phyloP scores from a whole-genome alignment of 2,113 vertebrate genomes.

The Siphamia tubifer region DNA sequence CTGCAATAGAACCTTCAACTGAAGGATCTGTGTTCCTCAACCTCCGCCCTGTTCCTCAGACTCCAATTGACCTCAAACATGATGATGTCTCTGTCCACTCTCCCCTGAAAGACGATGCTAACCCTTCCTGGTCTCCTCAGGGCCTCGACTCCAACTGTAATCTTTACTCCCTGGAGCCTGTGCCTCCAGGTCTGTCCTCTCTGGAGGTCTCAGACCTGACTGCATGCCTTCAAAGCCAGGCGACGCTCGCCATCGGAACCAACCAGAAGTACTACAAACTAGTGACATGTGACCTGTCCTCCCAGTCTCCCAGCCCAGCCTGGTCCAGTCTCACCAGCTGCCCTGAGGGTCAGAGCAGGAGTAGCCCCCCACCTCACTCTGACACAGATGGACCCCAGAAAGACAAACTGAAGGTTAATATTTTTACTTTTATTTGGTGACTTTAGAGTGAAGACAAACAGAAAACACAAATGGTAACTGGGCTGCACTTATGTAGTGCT shows the following conservation, averaged over 20 bases:
- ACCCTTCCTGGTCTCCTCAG: constrained; percentile 78
- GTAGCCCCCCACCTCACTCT: constrained; percentile 79
- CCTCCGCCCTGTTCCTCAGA: constrained; percentile 85
- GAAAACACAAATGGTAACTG: too few species aligned
- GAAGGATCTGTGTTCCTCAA: constrained; percentile 89
- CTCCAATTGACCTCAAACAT: constrained; percentile 62
- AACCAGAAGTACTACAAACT: constrained; percentile 98
- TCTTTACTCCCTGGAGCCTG: constrained; percentile 83
- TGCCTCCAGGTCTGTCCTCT: constrained; percentile 73
- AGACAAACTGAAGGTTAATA: constrained; percentile 44
- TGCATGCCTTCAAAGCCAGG: constrained; percentile 89
- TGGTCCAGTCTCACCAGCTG: constrained; percentile 89
- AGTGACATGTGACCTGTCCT: constrained; percentile 93
- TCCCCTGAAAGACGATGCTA: constrained; percentile 44
- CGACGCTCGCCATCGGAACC: constrained; percentile 83
- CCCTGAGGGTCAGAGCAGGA: constrained; percentile 83
- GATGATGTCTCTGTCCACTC: constrained; percentile 47
- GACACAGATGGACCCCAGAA: constrained; percentile 56
- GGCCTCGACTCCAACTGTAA: constrained; percentile 92
- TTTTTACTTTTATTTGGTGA: too few species aligned
- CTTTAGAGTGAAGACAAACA: too few species aligned
- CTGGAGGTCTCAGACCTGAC: constrained; percentile 84
- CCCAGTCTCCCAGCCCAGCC: constrained; percentile 89
- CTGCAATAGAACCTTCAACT: constrained; percentile 68
- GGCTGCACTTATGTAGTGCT: too few species aligned